Conservation (phyloP, 1,140 invertebrate genomes). For the Papilio polytes region DNA sequence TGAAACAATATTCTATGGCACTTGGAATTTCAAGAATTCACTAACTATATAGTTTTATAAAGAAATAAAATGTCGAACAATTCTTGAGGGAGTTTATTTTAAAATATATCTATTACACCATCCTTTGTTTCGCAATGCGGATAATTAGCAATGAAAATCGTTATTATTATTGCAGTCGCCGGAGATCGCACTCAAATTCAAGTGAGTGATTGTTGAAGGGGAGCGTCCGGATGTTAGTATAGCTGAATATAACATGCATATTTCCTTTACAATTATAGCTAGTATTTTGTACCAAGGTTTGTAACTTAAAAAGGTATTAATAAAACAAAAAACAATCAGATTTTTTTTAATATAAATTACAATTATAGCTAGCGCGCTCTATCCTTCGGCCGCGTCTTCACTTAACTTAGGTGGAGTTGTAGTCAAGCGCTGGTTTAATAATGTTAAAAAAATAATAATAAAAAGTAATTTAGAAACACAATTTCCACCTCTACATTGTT, state of each 20-base stretch:
- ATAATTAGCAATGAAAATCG: slow-evolving; percentile 1
- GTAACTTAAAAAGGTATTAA: background rate
- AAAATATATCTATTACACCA: background rate
- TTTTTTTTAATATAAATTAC: no score
- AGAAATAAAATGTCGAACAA: background rate
- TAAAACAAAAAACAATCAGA: background rate
- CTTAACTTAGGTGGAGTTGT: no score
- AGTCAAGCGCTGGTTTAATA: no score
- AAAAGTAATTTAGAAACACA: background rate
- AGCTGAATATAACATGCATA: background rate
- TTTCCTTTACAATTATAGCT: background rate
- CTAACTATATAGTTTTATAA: background rate
- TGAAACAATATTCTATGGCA: no score
- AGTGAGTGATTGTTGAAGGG: background rate
- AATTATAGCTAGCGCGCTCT: no score
- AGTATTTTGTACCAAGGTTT: background rate
- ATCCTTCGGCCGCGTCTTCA: no score
- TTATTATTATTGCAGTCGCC: background rate
- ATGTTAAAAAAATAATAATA: no score
- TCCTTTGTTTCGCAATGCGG: background rate
- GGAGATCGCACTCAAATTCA: background rate
- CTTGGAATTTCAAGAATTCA: no score
- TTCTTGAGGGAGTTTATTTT: background rate
- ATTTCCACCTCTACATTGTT: background rate
- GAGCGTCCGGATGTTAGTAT: background rate